Base-by-base conservation (phyloP, 2,113 vertebrate genomes). In the Callorhinus ursinus region DNA sequence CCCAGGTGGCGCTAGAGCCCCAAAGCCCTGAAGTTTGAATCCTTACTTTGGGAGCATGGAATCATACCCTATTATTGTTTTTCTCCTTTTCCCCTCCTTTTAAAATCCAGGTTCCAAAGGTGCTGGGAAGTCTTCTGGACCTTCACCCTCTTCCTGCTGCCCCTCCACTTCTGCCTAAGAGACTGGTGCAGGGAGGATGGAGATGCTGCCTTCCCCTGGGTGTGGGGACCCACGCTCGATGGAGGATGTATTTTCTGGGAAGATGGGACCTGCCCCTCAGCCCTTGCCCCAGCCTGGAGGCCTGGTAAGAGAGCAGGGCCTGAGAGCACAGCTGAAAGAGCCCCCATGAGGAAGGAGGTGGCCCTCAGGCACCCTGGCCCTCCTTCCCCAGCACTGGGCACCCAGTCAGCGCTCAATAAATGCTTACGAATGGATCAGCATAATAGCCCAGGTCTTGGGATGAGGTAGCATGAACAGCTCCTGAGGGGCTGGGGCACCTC, bases 81-180 rank as follows among this genome's bases (percentile, higher is more conserved):
- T 87, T 59, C 71, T 51, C 26, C 57, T 53, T 7, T 2, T 8
- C 14, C 8, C 6, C 18, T 31, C 18, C 88, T 81, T 94, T 96
- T 53, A n/a, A 92, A 80, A 83, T 61, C 15, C 95, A 98, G 98
- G 98, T 91, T 97, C 97, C 93, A 96, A 77, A 89, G 93, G 88
- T 83, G 82, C 84, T 16, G 42, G 65, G 65, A 98, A 95, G 67
- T 22, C 88, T 74, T 51, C 95, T 21, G 95, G 87, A 90, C 53
- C 95, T n/a, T 87, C 96, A 10, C 72, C 94, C 4, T 92, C 95
- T 6, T 77, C 71, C 71, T 90, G 63, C 69, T 65, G 80, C 22
- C 93, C 95, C 26, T 96, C 94, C 85, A 82, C 90, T 77, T 97
- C 92, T 1, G 36, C 95, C 74, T 97, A 97, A 85, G 84, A 95